Evolutionary conservation across 2,797 vertebrate genomes (phyloP).

Genomic region (Rousettus madagascariensis): DNA sequence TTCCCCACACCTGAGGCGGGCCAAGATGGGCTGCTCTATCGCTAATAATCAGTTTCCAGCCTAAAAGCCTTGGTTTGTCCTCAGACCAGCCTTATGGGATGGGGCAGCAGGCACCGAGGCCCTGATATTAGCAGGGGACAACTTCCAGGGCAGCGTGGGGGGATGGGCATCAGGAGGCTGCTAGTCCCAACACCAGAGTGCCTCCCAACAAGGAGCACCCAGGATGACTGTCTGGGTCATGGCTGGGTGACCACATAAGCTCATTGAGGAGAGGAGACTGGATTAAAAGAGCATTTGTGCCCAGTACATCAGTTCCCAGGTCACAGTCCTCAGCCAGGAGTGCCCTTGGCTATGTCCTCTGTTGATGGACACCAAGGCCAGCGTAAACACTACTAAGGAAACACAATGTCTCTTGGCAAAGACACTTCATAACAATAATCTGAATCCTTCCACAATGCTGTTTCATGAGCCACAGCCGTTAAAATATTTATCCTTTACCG

Average conservation of each 20-base stretch:
- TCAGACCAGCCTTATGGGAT: neutral
- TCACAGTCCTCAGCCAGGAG: neutral
- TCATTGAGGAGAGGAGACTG: neutral
- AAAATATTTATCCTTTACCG: neutral
- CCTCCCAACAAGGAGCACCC: neutral
- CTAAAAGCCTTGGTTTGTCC: neutral
- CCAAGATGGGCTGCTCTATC: neutral
- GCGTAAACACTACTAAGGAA: conserved; percentile 68
- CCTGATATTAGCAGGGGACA: neutral
- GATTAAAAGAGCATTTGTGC: neutral
- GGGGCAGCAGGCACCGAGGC: neutral
- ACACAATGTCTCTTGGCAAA: conserved; percentile 59
- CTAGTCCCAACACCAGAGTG: neutral
- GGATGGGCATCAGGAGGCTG: neutral
- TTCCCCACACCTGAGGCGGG: conserved; percentile 77
- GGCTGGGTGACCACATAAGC: neutral
- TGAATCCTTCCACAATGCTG: neutral
- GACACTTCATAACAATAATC: conserved; percentile 44
- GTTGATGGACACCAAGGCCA: neutral
- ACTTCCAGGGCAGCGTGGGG: neutral
- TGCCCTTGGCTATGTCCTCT: conserved; percentile 31
- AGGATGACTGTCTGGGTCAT: neutral
- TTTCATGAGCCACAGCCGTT: neutral
- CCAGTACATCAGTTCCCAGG: neutral
- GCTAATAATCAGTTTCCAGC: conserved; percentile 62